Evolutionary conservation across 2,888 invertebrate species (phyloP), one percentile per base, ranked within the genome.

Genomic region (Hemicrepidius hirtus): DNA sequence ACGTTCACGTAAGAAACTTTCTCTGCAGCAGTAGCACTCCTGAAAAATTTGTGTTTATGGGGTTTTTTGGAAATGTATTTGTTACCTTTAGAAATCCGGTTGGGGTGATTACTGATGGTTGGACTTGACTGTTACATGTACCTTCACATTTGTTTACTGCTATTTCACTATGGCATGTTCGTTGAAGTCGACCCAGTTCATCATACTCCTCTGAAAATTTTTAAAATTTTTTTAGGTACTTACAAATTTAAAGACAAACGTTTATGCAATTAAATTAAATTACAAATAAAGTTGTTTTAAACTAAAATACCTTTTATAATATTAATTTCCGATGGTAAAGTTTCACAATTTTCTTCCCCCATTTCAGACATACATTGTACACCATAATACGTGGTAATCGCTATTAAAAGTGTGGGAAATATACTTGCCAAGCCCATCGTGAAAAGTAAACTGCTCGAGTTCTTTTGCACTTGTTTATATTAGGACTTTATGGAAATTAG

Each of bases 71-170:
- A 24, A 44, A 46, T 46, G 28, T 16, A 12, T 21, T 10, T 18
- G 40, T 12, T 86, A 94, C 95, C 91, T 97, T 97, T 75, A 95
- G 88, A 88, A 97, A 97, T 79, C 97, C 97, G 46, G 95, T 95
- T 3, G 95, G 91, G 13, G 96, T 94, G 71, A 94, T 92, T 37
- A 97, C 95, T 60, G 96, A 96, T 1, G 97, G 97, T 82, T 96
- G 95, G 57, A 97, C 96, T 87, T 96, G 96, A 76, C 97, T 97
- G 78, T 91, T 93, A 84, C 97, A 97, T 76, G 94, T 92, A 21
- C 97, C 97, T 86, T 97, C 97, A 83, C 97, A 97, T 88, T 97
- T 97, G 83, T 95, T 97, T 0, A 97, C 96, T 12, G 91, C 92
- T 49, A 97, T 91, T 86, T 96, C 96, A 0, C 95, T 96, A 83